A percentile compares a stretch with the other conserved stretches of the same genome.
These are phyloP conservation scores for Temnothorax rugatulus DNA, from an alignment of 2,888 invertebrate genomes.

Conservation along the genomic window DNA sequence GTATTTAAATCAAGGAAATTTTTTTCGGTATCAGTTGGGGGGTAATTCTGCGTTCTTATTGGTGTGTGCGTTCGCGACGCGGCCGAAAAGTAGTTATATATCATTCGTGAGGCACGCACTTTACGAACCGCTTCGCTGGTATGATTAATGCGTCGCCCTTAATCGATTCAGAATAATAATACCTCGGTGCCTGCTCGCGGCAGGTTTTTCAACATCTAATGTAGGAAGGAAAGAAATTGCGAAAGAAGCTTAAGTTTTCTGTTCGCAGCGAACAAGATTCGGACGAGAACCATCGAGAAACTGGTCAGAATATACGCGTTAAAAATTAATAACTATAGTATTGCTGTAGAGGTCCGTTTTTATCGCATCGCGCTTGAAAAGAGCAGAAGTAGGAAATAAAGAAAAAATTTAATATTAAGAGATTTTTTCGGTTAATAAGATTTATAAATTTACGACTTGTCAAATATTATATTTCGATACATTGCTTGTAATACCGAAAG, in stretches of 20 bases:
- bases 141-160: slow-evolving; percentile 76
- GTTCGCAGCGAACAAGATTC: background rate
- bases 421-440: background rate
- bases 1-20: slow-evolving; percentile 23
- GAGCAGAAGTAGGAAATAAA: background rate
- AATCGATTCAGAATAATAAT: slow-evolving; percentile 73
- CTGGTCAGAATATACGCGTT: background rate
- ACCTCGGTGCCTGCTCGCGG: slow-evolving; percentile 31
- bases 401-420: background rate
- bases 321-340: slow-evolving; percentile 17
- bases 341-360: background rate
- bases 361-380: background rate
- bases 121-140: slow-evolving; percentile 49
- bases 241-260: background rate
- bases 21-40: slow-evolving; percentile 3
- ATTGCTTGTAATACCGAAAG: slow-evolving; percentile 17
- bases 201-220: slow-evolving; percentile 19
- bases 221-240: background rate
- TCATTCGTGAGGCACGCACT: slow-evolving; percentile 45
- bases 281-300: background rate
- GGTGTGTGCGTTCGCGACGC: background rate
- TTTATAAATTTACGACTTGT: slow-evolving; percentile 9
- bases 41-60: background rate
- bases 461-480: slow-evolving; percentile 1
- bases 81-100: slow-evolving; percentile 32